Evolutionary conservation across 2,888 invertebrate species (phyloP).

Genomic region (Callimorpha dominula): DNA sequence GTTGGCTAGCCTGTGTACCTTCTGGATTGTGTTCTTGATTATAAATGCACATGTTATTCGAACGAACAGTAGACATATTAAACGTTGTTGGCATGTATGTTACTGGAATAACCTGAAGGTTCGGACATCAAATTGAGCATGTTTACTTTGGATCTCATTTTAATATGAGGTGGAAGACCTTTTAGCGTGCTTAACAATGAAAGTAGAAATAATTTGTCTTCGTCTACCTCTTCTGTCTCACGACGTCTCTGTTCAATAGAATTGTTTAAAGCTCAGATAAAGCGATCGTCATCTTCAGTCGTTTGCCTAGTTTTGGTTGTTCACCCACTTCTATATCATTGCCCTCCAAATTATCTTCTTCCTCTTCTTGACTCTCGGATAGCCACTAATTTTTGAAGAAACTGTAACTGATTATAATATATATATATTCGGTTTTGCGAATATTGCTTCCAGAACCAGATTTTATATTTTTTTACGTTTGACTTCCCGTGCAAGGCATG

Average conservation of each 20-base stretch:
- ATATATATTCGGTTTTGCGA: background rate
- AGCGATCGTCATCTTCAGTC: conserved; percentile 2
- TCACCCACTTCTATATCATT: too few relatives aligned
- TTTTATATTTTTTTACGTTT: too few relatives aligned
- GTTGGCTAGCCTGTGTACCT: too few relatives aligned
- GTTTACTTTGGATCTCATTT: conserved; percentile 35
- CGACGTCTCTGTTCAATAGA: conserved; percentile 36
- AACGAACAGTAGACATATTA: too few relatives aligned
- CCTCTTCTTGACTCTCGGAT: background rate
- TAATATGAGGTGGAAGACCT: conserved; percentile 33
- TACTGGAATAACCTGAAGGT: too few relatives aligned
- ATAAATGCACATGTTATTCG: too few relatives aligned
- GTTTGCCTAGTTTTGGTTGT: too few relatives aligned
- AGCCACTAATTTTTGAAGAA: conserved; percentile 9
- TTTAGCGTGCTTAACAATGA: conserved; percentile 38
- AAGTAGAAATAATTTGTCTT: conserved; percentile 40
- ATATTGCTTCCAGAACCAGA: background rate
- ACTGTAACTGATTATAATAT: conserved; percentile 1
- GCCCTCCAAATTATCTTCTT: background rate
- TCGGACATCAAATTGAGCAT: conserved; percentile 36
- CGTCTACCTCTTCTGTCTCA: conserved; percentile 35
- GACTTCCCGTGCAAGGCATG: background rate
- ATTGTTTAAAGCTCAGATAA: conserved; percentile 34
- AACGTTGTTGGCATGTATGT: too few relatives aligned
- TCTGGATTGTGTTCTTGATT: too few relatives aligned